Evolutionary conservation across 2,888 invertebrate genomes (phyloP).

Genomic region (Nudaria mundana): DNA sequence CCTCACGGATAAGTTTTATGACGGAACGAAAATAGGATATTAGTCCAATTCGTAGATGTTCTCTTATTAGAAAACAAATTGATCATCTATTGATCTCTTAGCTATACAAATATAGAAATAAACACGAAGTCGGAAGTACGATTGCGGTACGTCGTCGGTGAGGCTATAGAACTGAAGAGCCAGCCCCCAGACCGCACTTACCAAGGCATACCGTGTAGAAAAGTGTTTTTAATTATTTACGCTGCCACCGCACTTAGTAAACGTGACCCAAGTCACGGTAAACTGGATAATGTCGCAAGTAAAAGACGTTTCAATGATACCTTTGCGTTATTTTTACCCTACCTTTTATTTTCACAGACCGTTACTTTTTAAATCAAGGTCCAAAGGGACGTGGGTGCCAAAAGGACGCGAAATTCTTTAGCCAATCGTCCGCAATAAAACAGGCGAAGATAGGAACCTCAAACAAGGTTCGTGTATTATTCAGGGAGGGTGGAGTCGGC

Average conservation of each 20-base stretch:
- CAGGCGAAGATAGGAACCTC: slow-evolving; percentile 55
- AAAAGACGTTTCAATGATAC: slow-evolving; percentile 27
- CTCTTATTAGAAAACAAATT: no score
- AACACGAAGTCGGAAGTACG: slow-evolving; percentile 6
- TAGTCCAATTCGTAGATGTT: no score
- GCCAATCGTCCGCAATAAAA: slow-evolving; percentile 70
- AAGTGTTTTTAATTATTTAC: slow-evolving; percentile 74
- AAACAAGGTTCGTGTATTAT: slow-evolving; percentile 66
- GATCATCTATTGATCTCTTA: not conserved
- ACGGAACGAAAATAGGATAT: no score
- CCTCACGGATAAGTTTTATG: no score
- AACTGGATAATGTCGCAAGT: slow-evolving; percentile 35
- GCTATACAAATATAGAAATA: not conserved
- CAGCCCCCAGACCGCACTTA: slow-evolving; percentile 14
- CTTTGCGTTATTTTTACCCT: slow-evolving; percentile 27
- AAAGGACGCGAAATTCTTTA: slow-evolving; percentile 37
- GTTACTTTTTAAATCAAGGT: slow-evolving; percentile 41
- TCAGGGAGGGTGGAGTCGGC: slow-evolving; percentile 50
- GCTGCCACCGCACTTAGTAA: slow-evolving; percentile 50
- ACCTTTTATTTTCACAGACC: slow-evolving; percentile 22
- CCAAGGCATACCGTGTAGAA: slow-evolving; percentile 41
- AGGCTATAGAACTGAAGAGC: slow-evolving; percentile 11
- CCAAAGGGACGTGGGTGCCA: slow-evolving; percentile 29
- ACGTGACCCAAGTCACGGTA: slow-evolving; percentile 39
- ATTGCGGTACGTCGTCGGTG: slow-evolving; percentile 18